phyloP scores from a whole-genome alignment of 2,797 vertebrate species.

The Acanthornis magna region DNA sequence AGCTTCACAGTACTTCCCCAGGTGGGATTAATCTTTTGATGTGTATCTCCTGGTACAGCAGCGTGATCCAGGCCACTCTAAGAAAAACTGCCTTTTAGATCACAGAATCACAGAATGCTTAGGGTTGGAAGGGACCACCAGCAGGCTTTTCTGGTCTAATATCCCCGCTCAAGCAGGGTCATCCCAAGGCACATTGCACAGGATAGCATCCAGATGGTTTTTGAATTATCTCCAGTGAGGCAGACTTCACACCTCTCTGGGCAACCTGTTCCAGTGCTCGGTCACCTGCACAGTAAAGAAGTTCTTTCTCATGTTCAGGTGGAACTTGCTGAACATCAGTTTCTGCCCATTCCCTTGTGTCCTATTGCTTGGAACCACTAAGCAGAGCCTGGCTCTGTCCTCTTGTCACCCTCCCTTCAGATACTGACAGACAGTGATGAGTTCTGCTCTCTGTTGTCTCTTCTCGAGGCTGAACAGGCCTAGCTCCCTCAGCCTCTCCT shows the following conservation, averaged over 20 bases:
- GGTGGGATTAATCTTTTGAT: neutral
- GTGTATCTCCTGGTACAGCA: neutral
- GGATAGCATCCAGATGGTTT: neutral
- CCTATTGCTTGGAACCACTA: accelerated
- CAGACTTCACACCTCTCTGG: neutral
- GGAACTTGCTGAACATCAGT: neutral
- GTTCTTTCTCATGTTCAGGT: neutral
- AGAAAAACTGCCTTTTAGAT: neutral
- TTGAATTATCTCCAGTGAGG: neutral
- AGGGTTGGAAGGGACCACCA: neutral
- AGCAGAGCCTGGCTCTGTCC: neutral
- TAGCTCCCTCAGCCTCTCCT: neutral
- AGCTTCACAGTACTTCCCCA: neutral
- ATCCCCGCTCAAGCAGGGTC: neutral
- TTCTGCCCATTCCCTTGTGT: accelerated
- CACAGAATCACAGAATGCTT: neutral
- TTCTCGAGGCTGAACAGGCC: neutral
- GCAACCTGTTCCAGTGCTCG: neutral
- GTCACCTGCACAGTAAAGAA: neutral
- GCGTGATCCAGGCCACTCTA: accelerated
- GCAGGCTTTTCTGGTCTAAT: neutral
- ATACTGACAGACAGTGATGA: accelerated
- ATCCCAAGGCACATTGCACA: neutral
- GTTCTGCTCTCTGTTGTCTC: accelerated
- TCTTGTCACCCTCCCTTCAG: neutral